Percentiles rank a stretch among this genome's conserved stretches.
phyloP scores from a whole-genome alignment of 2,113 vertebrate species.

The Pygoscelis adeliae region DNA sequence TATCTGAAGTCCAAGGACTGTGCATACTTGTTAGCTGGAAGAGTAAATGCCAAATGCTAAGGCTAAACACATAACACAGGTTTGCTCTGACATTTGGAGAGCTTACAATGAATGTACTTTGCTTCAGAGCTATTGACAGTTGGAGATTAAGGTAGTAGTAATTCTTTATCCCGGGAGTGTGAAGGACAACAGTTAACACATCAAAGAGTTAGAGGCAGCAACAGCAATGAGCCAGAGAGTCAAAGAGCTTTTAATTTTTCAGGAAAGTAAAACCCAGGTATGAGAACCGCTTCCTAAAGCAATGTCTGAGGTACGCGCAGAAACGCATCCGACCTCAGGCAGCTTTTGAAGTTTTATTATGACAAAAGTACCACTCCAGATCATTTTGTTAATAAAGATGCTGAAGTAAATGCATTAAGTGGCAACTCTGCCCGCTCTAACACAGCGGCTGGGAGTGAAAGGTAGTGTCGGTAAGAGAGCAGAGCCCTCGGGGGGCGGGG shows the following conservation, averaged over 20 bases:
- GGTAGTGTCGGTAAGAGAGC: fast-evolving
- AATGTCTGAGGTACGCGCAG: neutral
- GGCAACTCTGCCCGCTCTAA: neutral
- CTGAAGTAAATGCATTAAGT: fast-evolving
- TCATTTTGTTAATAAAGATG: neutral
- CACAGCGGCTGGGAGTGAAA: fast-evolving
- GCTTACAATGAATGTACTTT: conserved; percentile 82
- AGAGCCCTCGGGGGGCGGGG: neutral
- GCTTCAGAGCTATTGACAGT: conserved; percentile 81
- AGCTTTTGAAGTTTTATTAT: neutral
- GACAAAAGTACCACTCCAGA: neutral
- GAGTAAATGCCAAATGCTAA: conserved; percentile 81
- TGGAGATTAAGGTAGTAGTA: conserved; percentile 79
- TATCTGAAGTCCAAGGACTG: conserved; percentile 62
- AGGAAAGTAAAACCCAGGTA: neutral
- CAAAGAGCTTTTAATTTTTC: conserved; percentile 47
- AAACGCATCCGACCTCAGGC: fast-evolving
- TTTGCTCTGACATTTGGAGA: conserved; percentile 84
- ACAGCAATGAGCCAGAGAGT: neutral
- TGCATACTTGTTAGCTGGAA: conserved; percentile 69
- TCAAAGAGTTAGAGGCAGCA: conserved; percentile 57
- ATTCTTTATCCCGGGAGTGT: conserved; percentile 72
- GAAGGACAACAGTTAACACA: conserved; percentile 74
- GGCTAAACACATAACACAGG: conserved; percentile 68
- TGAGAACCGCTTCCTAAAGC: neutral